phyloP scores from a whole-genome alignment of 2,113 vertebrate genomes.

The Otus sunia region DNA sequence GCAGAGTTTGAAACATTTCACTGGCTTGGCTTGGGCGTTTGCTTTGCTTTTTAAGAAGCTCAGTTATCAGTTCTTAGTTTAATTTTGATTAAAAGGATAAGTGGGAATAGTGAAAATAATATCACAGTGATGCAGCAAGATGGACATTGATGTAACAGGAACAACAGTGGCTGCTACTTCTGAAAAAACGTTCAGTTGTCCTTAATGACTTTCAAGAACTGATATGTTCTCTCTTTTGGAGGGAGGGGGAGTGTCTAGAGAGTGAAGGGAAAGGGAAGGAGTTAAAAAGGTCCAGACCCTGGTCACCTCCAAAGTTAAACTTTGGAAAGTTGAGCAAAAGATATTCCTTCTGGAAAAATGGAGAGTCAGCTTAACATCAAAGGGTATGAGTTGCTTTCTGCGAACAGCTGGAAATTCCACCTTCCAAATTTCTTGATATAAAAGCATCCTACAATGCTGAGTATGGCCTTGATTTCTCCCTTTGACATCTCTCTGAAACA shows the following conservation, averaged over 20 bases:
- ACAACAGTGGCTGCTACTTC: background rate
- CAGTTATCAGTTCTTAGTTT: background rate
- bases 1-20: background rate
- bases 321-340: background rate
- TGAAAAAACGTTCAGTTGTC: background rate
- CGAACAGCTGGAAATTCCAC: background rate
- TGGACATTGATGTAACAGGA: background rate
- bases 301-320: background rate
- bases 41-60: background rate
- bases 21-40: background rate
- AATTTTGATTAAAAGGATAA: background rate
- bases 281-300: background rate
- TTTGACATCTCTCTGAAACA: background rate
- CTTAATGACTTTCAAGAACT: background rate
- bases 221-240: background rate
- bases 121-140: background rate
- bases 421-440: background rate
- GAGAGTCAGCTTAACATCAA: background rate
- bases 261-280: accelerated
- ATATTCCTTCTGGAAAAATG: background rate
- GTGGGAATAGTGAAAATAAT: background rate
- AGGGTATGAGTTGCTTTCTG: background rate
- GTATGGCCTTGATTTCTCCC: background rate
- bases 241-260: accelerated
- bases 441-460: background rate